Evolutionary conservation across 2,797 vertebrate genomes (phyloP).

Genomic region (Oryzias sinensis): DNA sequence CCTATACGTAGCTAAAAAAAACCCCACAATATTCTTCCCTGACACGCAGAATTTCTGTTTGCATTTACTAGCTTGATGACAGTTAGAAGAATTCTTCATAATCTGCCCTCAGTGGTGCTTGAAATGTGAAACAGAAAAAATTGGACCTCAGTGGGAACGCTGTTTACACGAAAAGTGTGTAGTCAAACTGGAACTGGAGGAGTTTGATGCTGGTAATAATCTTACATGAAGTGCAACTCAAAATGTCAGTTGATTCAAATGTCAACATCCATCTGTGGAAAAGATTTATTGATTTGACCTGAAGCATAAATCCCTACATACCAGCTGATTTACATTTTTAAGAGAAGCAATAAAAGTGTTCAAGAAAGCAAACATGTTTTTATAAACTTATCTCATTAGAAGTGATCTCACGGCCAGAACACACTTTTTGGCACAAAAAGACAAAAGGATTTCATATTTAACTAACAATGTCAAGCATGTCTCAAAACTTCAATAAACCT

Average conservation of each 20-base stretch:
- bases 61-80: constrained; percentile 4
- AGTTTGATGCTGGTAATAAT: constrained; percentile 6
- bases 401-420: background rate
- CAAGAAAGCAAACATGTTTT: constrained; percentile 31
- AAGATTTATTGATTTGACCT: constrained; percentile 20
- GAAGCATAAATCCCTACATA: constrained; percentile 16
- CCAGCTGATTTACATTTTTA: constrained; percentile 11
- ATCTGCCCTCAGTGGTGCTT: constrained; percentile 18
- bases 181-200: background rate
- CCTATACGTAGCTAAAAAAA: too few species aligned
- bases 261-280: constrained; percentile 20
- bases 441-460: too few species aligned
- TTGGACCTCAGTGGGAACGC: constrained; percentile 3
- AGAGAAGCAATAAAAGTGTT: constrained; percentile 7
- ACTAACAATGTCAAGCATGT: too few species aligned
- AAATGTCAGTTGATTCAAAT: constrained; percentile 5
- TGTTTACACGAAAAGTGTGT: constrained; percentile 11
- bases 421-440: background rate
- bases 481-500: too few species aligned
- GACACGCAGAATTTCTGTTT: constrained; percentile 1
- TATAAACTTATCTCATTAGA: constrained; percentile 11
- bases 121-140: constrained; percentile 25
- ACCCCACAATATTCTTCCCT: too few species aligned
- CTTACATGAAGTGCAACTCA: constrained; percentile 32
- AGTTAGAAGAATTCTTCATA: too few species aligned